Percentiles rank a stretch among this genome's conserved stretches.
Evolutionary conservation across 2,888 invertebrate genomes (phyloP).

Genomic region (Andrena bucephala): DNA sequence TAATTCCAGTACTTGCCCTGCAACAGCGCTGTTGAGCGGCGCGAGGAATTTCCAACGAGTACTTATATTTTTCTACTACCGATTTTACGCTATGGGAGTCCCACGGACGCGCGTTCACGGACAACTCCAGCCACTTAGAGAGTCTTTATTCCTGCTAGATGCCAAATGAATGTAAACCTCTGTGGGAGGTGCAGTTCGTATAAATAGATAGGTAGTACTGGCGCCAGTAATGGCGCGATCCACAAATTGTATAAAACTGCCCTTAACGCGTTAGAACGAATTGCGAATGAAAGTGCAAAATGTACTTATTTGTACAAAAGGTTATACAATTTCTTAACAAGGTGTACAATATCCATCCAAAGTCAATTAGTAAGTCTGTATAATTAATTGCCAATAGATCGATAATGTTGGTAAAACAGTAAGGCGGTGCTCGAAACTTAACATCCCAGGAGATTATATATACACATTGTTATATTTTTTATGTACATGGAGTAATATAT

Average conservation of each 20-base stretch:
- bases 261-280: neutral
- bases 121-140: neutral
- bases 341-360: too few relatives aligned
- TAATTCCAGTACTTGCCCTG: conserved; percentile 10
- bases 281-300: conserved; percentile 2
- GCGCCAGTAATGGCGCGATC: too few relatives aligned
- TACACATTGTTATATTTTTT: conserved; percentile 34
- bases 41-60: conserved; percentile 24
- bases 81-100: conserved; percentile 31
- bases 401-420: neutral
- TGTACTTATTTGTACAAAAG: neutral
- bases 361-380: neutral
- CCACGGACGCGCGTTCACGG: neutral
- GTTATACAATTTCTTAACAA: neutral
- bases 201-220: too few relatives aligned
- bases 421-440: conserved; percentile 13
- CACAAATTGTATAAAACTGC: neutral
- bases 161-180: conserved; percentile 7
- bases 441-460: conserved; percentile 15
- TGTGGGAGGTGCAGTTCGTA: too few relatives aligned
- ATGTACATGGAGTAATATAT: conserved; percentile 12
- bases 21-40: neutral
- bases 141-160: neutral
- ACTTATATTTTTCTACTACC: conserved; percentile 61
- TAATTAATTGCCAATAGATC: neutral